Evolutionary conservation across 2,113 vertebrate species (phyloP).

Genomic region (Neolamprologus hecqui): DNA sequence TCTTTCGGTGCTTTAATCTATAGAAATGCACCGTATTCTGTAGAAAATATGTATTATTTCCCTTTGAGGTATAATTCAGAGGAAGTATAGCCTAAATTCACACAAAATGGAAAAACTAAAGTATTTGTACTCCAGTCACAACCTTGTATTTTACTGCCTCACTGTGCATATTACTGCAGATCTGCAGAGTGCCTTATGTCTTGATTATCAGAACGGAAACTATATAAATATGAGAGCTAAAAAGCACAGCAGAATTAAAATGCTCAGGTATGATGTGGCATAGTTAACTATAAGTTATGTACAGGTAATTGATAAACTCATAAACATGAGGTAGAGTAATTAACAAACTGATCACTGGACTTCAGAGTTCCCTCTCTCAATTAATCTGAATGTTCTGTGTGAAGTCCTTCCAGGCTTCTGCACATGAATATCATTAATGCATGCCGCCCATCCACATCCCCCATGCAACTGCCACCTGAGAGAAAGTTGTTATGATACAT

Average conservation of each 20-base stretch:
- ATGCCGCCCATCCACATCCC: accelerated
- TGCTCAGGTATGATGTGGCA: not conserved
- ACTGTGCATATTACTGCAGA: not conserved
- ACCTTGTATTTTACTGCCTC: not conserved
- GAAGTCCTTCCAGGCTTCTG: not conserved
- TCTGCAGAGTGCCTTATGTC: not conserved
- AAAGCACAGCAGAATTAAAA: not conserved
- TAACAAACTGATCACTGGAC: not conserved
- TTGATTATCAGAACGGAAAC: not conserved
- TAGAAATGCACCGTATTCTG: not conserved
- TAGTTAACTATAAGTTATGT: not conserved
- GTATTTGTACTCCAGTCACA: not conserved
- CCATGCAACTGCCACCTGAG: not conserved
- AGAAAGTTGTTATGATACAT: not conserved
- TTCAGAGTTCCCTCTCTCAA: not conserved
- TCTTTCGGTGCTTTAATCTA: not conserved
- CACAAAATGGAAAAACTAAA: not conserved
- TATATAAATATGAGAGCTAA: not conserved
- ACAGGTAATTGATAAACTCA: not conserved
- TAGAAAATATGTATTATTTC: not conserved
- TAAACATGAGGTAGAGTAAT: not conserved
- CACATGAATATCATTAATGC: not conserved
- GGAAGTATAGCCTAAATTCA: not conserved
- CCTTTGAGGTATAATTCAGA: not conserved
- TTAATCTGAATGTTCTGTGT: not conserved